Evolutionary conservation across 1,140 invertebrate genomes (phyloP), one percentile per base, ranked within the genome.

Genomic region (Trichonephila clavata): DNA sequence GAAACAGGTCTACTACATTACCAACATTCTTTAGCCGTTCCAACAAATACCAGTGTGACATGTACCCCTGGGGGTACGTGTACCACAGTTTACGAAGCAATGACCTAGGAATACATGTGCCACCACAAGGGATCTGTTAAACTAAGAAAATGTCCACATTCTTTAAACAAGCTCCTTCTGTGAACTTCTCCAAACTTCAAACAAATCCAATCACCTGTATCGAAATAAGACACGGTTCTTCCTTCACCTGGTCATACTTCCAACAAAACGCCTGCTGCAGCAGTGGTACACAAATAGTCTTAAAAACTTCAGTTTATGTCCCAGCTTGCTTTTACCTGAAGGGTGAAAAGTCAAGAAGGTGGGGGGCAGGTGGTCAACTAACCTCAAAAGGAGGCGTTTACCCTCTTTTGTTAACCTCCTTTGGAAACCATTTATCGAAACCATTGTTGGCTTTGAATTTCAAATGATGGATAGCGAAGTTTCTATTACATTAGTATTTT

Each of bases 361-460:
- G 57, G 57, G 20, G 43, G 59, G 65, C 90, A 92, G 90, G 81
- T 92, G 90, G 90, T 92, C 90, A 92, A 92, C 90, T 92, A 92
- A 92, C 90, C 83, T 65, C 90, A 92, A 86, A 77, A 60, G 90
- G 59, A 92, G 90, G 90, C 90, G 90, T 92, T 92, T 86, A 50
- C 90, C 24, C 10, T 43, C 81, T 59, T 68, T 92, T 92, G 90
- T 86, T 20, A 32, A 20, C 20, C 24, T 60, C 24, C 43, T 61
- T 50, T 8, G 8, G 50, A 39, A 32, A 10, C 84, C 80, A n/a
- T 57, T 83, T 61, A 63, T 61, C 21, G 60, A 14, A 14, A 20
- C 20, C 84, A 86, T 86, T 86, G 84, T 84, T 86, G 60, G 24
- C 68, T 32, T 71, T 71, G 24, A 71, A 16, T 32, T 3, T 16